Evolutionary conservation across 2,797 vertebrate species (phyloP).

Genomic region (Chloroceryle inda): DNA sequence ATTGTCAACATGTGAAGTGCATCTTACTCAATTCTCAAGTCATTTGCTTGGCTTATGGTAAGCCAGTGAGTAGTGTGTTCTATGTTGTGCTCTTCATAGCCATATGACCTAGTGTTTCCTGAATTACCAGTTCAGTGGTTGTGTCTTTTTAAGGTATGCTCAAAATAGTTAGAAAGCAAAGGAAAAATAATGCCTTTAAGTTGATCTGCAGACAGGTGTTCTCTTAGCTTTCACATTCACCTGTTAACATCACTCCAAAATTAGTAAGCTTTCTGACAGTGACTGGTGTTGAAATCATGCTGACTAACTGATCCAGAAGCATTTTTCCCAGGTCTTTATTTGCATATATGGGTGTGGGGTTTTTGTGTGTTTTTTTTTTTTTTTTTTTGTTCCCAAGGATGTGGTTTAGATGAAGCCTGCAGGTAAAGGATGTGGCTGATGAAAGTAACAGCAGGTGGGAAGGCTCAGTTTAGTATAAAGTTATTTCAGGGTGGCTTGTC

Average conservation of each 20-base stretch:
- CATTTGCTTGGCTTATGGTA: neutral
- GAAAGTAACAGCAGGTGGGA: neutral
- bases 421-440: neutral
- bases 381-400: neutral
- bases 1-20: neutral
- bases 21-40: neutral
- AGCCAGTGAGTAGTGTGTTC: neutral
- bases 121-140: neutral
- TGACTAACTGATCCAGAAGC: neutral
- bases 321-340: neutral
- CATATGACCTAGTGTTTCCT: neutral
- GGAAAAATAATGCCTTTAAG: neutral
- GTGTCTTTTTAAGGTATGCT: neutral
- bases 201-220: neutral
- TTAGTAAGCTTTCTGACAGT: neutral
- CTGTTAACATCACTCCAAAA: neutral
- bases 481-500: neutral
- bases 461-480: neutral
- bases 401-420: neutral
- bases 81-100: neutral
- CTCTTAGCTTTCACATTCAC: neutral
- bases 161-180: neutral
- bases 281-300: neutral
- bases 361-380: neutral
- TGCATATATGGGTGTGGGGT: neutral